These are phyloP conservation scores for Sitta europaea DNA, from an alignment of 2,113 vertebrate genomes.

Conservation along the genomic window DNA sequence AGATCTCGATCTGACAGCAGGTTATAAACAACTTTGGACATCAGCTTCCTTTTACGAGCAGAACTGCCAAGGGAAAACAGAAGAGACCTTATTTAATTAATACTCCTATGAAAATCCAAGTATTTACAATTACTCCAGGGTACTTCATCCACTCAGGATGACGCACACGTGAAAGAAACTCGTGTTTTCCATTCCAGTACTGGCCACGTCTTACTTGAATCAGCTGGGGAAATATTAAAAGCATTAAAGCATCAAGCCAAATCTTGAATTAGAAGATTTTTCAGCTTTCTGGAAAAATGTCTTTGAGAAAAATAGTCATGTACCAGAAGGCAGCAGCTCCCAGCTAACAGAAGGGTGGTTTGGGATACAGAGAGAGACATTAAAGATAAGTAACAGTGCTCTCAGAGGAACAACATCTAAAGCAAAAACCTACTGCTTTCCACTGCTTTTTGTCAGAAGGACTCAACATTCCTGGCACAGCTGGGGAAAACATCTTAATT, in stretches of 20 bases:
- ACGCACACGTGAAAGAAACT: not conserved
- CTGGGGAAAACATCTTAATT: not conserved
- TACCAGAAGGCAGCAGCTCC: not conserved
- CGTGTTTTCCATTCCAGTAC: not conserved
- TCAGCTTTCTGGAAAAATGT: not conserved
- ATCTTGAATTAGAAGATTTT: not conserved
- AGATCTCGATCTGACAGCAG: slow-evolving; percentile 86
- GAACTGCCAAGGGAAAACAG: slow-evolving; percentile 65
- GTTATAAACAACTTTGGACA: slow-evolving; percentile 90
- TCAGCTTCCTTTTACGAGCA: slow-evolving; percentile 71
- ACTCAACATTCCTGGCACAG: not conserved
- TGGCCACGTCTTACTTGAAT: not conserved
- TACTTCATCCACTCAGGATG: not conserved
- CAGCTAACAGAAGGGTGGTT: not conserved
- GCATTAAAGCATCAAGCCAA: not conserved
- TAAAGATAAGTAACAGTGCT: not conserved
- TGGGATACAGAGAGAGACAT: not conserved
- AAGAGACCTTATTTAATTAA: not conserved
- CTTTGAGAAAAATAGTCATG: not conserved
- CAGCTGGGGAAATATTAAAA: not conserved
- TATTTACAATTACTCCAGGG: not conserved
- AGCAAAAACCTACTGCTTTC: not conserved
- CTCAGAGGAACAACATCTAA: not conserved
- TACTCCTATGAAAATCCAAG: not conserved
- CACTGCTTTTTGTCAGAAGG: not conserved